Base-by-base conservation (phyloP, 2,113 vertebrate species). In the Noturus placidus region DNA sequence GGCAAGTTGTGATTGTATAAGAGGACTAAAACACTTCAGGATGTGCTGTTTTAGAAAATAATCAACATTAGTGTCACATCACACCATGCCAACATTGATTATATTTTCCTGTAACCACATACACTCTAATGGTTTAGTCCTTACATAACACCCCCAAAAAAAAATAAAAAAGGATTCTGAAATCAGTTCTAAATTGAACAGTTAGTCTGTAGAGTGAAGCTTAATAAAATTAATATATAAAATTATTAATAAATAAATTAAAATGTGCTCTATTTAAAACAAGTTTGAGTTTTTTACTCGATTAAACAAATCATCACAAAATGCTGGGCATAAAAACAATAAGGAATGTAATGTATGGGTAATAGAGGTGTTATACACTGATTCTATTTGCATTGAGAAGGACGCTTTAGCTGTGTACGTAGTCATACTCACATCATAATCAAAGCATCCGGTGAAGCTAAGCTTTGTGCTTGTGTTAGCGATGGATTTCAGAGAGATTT, bases 381-480 rank as follows among this genome's bases (percentile, higher is more conserved):
- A n/a, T 7, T 52, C 30, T 42, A 25, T 30, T 2, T 59, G 33
- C 61, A 25, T 35, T 7, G 14, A 22, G 4, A 57, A 57, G 9
- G 22, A n/a, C 33, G 1, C 70, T 72, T 17, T 17, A 54, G 27
- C 50, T 9, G n/a, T 30, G 76, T 52, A 13, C 4, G 27, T 15
- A 22, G n/a, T 54, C n/a, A 25, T 7, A 59, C 90, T 93, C 72
- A 96, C 96, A 89, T 97, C 92, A 42, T 95, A 96, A 90, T 96
- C 76, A 78, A 96, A 94, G 87, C 96, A 97, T 87, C 95, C 95
- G 0, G 69, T 87, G 5, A 94, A 89, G 6, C 0, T 3, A 8
- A 97, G 93, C 13, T 88, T 88, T 13, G 88, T 90, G 38, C 79
- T 81, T 4, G 20, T 59, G 25, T 8, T 3, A 0, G 19, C 0